Percentiles rank a stretch among this genome's conserved stretches.
phyloP scores from a whole-genome alignment of 30 jellyfish, hydroid and myxozoan species.

The Mastigias papua region DNA sequence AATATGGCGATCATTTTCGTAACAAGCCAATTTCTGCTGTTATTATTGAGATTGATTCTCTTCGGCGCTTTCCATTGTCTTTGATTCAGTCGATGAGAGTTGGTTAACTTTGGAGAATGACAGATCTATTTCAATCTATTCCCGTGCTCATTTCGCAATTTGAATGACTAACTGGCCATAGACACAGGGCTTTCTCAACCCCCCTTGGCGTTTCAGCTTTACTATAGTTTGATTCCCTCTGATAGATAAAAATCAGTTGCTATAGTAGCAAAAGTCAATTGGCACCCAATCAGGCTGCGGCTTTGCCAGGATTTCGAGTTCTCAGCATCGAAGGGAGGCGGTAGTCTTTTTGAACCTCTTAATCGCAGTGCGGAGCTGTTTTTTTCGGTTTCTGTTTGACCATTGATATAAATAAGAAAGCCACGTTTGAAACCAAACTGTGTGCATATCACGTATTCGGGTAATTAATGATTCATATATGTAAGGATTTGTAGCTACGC shows the following conservation, averaged over 20 bases:
- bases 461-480: background rate
- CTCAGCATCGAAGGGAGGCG: conserved; percentile 69
- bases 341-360: conserved; percentile 26
- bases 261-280: conserved; percentile 2
- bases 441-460: background rate
- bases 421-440: conserved; percentile 37
- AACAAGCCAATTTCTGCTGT: too few species aligned
- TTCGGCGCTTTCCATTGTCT: too few species aligned
- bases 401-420: conserved; percentile 44
- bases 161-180: too few species aligned
- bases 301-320: conserved; percentile 31
- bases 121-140: too few species aligned
- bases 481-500: background rate
- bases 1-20: too few species aligned
- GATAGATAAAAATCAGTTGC: background rate
- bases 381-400: conserved; percentile 43
- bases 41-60: too few species aligned
- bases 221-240: background rate
- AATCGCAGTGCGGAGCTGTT: conserved; percentile 66
- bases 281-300: conserved; percentile 40
- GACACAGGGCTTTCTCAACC: too few species aligned
- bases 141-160: too few species aligned
- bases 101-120: too few species aligned
- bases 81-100: too few species aligned
- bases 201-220: too few species aligned